Percentiles rank a stretch among this genome's conserved stretches.
Evolutionary conservation across 2,113 vertebrate genomes (phyloP).

Genomic region (Formicarius rufipectus): DNA sequence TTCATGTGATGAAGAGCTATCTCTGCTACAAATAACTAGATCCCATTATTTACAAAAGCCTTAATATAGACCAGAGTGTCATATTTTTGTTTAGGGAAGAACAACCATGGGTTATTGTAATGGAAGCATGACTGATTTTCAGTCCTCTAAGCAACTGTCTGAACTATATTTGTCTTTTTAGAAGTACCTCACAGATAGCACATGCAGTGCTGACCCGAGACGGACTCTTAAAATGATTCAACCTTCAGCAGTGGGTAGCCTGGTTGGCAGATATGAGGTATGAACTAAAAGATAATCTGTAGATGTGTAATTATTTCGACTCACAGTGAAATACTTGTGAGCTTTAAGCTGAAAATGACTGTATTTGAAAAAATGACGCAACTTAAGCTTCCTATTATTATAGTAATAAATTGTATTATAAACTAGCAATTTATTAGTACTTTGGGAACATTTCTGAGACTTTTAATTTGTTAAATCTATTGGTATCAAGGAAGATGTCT

Average conservation of each 20-base stretch:
- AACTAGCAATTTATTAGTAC: not conserved
- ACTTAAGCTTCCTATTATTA: not conserved
- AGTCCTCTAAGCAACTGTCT: not conserved
- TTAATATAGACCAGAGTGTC: not conserved
- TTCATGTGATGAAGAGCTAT: not conserved
- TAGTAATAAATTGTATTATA: not conserved
- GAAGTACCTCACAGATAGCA: slow-evolving; percentile 70
- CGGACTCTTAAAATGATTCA: slow-evolving; percentile 88
- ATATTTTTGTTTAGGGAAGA: not conserved
- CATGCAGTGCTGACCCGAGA: slow-evolving; percentile 68
- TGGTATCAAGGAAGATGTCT: not conserved
- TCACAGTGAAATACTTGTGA: not conserved
- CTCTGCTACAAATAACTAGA: not conserved
- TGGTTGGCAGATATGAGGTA: slow-evolving; percentile 86
- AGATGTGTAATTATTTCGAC: not conserved
- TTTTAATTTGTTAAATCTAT: not conserved
- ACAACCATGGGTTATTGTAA: not conserved
- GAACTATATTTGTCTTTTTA: slow-evolving; percentile 38
- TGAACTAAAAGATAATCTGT: not conserved
- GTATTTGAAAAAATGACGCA: not conserved
- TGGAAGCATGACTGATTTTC: not conserved
- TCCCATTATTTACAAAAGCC: not conserved
- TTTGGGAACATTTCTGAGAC: not conserved
- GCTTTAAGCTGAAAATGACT: not conserved
- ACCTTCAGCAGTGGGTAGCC: slow-evolving; percentile 76